phyloP scores from a whole-genome alignment of 2,888 invertebrate genomes.

The Leucoptera coffeella region DNA sequence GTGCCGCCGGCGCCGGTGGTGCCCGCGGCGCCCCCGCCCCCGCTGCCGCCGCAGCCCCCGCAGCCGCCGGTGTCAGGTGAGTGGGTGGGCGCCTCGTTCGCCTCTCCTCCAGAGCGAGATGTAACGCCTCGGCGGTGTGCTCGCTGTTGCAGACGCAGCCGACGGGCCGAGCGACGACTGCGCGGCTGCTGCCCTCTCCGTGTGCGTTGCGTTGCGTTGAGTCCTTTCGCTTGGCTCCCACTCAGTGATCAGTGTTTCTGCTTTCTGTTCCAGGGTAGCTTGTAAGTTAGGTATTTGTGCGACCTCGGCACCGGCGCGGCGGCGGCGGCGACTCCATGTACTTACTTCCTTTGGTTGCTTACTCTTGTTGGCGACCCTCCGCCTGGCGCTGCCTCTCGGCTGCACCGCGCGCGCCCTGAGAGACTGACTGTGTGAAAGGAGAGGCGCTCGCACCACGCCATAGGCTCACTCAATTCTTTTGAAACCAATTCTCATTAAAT shows the following conservation, averaged over 20 bases:
- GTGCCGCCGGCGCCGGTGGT: slow-evolving; percentile 4
- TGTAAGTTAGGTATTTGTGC: slow-evolving; percentile 42
- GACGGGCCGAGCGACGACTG: slow-evolving; percentile 8
- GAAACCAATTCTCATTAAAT: too few relatives aligned
- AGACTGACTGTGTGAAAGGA: too few relatives aligned
- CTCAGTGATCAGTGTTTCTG: slow-evolving; percentile 45
- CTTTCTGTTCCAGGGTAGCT: slow-evolving; percentile 47
- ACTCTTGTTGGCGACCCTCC: too few relatives aligned
- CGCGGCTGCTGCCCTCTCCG: slow-evolving; percentile 1
- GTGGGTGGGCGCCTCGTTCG: slow-evolving; percentile 3
- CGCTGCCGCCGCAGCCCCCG: slow-evolving; percentile 6
- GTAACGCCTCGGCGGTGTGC: slow-evolving; percentile 7
- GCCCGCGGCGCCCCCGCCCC: slow-evolving; percentile 7
- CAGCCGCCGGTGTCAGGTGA: slow-evolving; percentile 2
- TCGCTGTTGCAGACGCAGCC: slow-evolving; percentile 10
- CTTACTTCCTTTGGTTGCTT: neutral
- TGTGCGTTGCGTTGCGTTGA: slow-evolving; percentile 6
- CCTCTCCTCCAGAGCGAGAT: slow-evolving; percentile 4
- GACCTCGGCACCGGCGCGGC: slow-evolving; percentile 13
- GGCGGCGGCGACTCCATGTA: slow-evolving; percentile 12
- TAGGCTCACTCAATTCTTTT: too few relatives aligned
- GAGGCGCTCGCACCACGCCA: too few relatives aligned
- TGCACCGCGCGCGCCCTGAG: too few relatives aligned
- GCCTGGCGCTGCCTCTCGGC: too few relatives aligned
- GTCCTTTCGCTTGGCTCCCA: slow-evolving; percentile 3